Percentiles rank a stretch among this genome's conserved stretches.
Conservation (phyloP, 2,888 invertebrate species). For the Phengaris arion region DNA sequence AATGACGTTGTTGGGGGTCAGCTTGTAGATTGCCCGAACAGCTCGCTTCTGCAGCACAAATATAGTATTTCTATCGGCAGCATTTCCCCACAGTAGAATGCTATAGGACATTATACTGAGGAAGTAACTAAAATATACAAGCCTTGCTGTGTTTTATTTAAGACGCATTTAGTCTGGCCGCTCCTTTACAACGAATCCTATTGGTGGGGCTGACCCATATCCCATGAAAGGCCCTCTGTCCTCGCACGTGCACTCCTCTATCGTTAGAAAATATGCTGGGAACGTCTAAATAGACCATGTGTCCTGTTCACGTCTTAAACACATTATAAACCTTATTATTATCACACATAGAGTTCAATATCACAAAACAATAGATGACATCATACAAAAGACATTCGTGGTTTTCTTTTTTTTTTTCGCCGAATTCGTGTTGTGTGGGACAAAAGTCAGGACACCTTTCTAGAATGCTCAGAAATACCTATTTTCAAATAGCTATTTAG, state of each 20-base stretch:
- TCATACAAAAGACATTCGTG: constrained; percentile 17
- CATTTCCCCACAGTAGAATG: no score
- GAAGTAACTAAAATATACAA: no score
- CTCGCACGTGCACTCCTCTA: constrained; percentile 44
- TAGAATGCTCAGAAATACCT: constrained; percentile 4
- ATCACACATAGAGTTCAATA: not conserved
- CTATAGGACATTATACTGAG: no score
- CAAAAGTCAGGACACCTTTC: constrained; percentile 5
- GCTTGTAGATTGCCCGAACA: no score
- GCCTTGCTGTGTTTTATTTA: not conserved
- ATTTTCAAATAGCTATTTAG: not conserved
- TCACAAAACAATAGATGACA: not conserved
- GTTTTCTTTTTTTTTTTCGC: constrained; percentile 16
- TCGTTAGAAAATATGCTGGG: constrained; percentile 31
- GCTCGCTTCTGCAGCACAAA: no score
- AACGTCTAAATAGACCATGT: constrained; percentile 27
- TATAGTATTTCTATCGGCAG: no score
- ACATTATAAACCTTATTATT: not conserved
- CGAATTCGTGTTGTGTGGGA: constrained; percentile 11
- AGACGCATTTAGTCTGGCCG: not conserved
- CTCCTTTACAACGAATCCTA: constrained; percentile 30
- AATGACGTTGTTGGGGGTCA: no score
- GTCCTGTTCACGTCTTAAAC: constrained; percentile 21
- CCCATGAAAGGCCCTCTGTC: constrained; percentile 62
- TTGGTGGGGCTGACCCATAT: constrained; percentile 68